Evolutionary conservation across 1,140 invertebrate genomes (phyloP), one percentile per base, ranked within the genome.

Genomic region (Teleopsis dalmanni): DNA sequence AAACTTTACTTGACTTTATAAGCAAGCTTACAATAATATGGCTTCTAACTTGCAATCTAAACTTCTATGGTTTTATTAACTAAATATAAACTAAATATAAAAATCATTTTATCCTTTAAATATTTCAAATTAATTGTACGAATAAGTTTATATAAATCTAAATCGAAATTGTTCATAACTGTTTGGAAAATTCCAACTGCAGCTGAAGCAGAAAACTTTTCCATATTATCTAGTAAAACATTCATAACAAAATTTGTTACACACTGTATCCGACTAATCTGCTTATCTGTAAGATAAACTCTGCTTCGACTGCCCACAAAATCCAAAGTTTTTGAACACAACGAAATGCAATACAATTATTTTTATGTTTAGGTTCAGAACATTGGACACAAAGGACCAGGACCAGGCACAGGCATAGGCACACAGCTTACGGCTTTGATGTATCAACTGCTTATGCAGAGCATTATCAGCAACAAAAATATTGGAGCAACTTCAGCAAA

Each of bases 221-320:
- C n/a, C n/a, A n/a, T n/a, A n/a, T n/a, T n/a, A n/a, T n/a, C n/a
- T n/a, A n/a, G n/a, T n/a, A n/a, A n/a, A n/a, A n/a, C n/a, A n/a
- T n/a, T n/a, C 13, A 27, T 42, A 18, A 29, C 40, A 42, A 27
- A 42, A 42, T 42, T 42, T 42, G 25, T 27, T 42, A 25, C n/a
- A 41, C 21, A 41, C 21, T 16, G 19, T 41, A 21, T 25, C 38
- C 38, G 27, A 13, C 40, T 42, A 42, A 42, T 42, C 40, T 42
- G 40, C 29, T 42, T 42, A 42, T 42, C 40, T 42, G 29, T 26
- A 43, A 43, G 41, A 43, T 43, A 43, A 43, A 27, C 26, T 23
- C 31, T 25, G 27, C 41, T 43, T 29, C 31, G 41, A 43, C 27
- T 43, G 41, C 18, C 16, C 25, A 25, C 31, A 29, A 43, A 31